Conservation (phyloP, 2,888 invertebrate species). For the Nomada goodeniana region DNA sequence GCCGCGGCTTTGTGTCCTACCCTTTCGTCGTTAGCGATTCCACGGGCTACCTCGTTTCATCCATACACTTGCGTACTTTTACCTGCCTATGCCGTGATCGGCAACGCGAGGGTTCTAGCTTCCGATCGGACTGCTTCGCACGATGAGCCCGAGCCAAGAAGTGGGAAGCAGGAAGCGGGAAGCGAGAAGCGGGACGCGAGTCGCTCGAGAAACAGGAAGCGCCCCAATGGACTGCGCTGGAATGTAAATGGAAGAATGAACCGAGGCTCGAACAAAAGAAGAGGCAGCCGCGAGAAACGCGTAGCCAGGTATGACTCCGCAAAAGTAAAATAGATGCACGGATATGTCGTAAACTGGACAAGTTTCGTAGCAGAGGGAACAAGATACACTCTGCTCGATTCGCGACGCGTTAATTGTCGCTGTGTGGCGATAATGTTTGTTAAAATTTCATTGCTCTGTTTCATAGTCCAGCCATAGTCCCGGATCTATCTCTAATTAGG, state of each 20-base stretch:
- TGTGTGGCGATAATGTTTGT: no score
- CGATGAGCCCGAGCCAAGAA: neutral
- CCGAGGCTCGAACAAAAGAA: constrained; percentile 40
- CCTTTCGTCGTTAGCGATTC: neutral
- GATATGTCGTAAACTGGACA: constrained; percentile 33
- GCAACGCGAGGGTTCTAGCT: neutral
- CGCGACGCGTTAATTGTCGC: neutral
- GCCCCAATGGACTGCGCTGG: constrained; percentile 68
- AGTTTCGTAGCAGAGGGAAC: constrained; percentile 24
- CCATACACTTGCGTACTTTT: no score
- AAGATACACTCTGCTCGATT: neutral
- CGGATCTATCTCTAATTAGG: no score
- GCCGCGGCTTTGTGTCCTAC: neutral
- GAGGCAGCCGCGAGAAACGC: constrained; percentile 28
- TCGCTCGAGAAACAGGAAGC: constrained; percentile 68
- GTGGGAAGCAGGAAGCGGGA: constrained; percentile 17
- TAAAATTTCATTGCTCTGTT: no score
- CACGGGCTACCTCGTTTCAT: no score
- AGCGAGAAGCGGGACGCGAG: constrained; percentile 31
- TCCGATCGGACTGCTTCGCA: neutral
- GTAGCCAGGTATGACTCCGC: neutral
- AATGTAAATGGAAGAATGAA: constrained; percentile 75
- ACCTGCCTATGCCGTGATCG: no score
- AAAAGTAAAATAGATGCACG: constrained; percentile 42
- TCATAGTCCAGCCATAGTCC: no score